phyloP scores from a whole-genome alignment of 2,797 vertebrate species.

The Gouania willdenowi region DNA sequence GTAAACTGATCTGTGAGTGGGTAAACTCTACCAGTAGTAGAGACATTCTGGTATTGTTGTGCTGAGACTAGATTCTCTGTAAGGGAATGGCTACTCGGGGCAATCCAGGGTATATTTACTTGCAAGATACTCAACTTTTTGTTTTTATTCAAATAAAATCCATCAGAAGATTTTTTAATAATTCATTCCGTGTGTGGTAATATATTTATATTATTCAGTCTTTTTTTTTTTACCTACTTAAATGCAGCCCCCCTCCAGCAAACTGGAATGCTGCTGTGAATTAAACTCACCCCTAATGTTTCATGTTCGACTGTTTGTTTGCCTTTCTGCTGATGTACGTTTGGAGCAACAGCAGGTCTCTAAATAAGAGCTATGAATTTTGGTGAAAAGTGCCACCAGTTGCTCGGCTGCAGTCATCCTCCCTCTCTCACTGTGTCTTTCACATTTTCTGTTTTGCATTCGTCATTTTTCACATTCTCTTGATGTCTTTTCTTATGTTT shows the following conservation, averaged over 20 bases:
- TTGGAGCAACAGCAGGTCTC: constrained; percentile 24
- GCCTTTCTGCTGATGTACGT: constrained; percentile 26
- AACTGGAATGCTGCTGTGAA: constrained; percentile 4
- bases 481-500: not conserved
- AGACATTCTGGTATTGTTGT: no score
- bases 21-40: no score
- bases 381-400: constrained; percentile 18
- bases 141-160: no score
- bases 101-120: no score
- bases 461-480: not conserved
- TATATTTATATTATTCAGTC: not conserved
- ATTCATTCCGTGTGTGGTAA: no score
- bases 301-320: constrained; percentile 18
- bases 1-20: no score
- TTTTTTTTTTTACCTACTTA: constrained; percentile 7
- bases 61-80: no score
- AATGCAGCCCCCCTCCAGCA: constrained; percentile 3
- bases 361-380: constrained; percentile 58
- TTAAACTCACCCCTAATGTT: constrained; percentile 5
- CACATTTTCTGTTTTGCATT: constrained; percentile 1
- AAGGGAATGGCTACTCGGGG: no score
- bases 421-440: constrained; percentile 1
- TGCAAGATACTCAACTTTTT: no score
- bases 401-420: constrained; percentile 13
- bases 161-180: no score